Evolutionary conservation across 2,113 vertebrate genomes (phyloP), one percentile per base, ranked within the genome.

Genomic region (Zootoca vivipara): DNA sequence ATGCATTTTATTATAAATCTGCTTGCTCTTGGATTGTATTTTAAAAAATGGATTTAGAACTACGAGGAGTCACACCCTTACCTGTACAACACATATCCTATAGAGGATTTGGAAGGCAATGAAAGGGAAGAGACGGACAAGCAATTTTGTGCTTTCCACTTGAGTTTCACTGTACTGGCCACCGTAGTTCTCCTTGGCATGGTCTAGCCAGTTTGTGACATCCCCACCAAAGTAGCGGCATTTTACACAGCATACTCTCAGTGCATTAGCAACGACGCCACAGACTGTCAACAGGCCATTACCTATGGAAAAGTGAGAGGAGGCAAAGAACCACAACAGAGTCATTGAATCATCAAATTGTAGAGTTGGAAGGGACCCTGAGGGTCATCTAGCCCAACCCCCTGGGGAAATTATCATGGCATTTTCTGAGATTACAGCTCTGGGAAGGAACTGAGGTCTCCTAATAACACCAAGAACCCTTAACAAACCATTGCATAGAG

Each of bases 41-140:
- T 7, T 30, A 75, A 26, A 2, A 33, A 72, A 15, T 2, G 30
- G 0, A 2, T 58, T 22, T 33, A 30, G 18, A 2, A 84, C 62
- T 15, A 18, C 83, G 10, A 75, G 92, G 7, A 5, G 9, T 0
- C 0, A n/a, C 18, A 6, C 38, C 89, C 97, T 95, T 94, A 96
- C 99, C 94, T 99, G 99, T 89, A 97, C 96, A 56, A 98, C 4
- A 91, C 98, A 99, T 0, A 95, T 95, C 87, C 98, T 97, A 92
- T 98, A 98, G 0, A 99, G 83, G 74, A 99, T 92, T 93, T 99
- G 98, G 89, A 98, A 97, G n/a, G 96, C 42, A 13, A 98, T 98
- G 42, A 99, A 89, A 0, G 98, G 98, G 81, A 99, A 98, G 86
- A 99, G 97, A 35, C 95, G 96, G 64, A 96, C 85, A 9, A 99